phyloP scores from a whole-genome alignment of 2,888 invertebrate species.

The Agonum fuliginosum region DNA sequence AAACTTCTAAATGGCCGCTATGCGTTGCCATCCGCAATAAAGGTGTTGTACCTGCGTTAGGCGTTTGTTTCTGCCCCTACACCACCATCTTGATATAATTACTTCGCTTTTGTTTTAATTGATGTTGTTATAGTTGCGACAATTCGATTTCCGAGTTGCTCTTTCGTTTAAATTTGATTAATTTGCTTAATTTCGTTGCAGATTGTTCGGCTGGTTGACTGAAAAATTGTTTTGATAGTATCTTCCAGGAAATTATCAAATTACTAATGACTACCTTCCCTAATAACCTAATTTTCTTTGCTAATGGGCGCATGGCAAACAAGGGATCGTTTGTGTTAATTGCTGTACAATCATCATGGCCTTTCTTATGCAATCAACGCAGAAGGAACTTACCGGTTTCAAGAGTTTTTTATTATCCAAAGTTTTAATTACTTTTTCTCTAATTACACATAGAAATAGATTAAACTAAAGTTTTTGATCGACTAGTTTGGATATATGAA shows the following conservation, averaged over 20 bases:
- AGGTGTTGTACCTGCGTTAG: slow-evolving; percentile 33
- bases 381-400: background rate
- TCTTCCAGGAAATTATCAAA: slow-evolving; percentile 31
- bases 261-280: slow-evolving; percentile 39
- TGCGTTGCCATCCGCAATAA: slow-evolving; percentile 39
- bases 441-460: no score
- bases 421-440: no score
- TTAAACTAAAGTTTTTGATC: no score
- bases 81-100: slow-evolving; percentile 19
- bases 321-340: slow-evolving; percentile 24
- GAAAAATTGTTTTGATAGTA: slow-evolving; percentile 2
- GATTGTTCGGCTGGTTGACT: background rate
- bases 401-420: background rate
- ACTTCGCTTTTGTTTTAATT: slow-evolving; percentile 43
- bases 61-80: background rate
- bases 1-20: slow-evolving; percentile 50
- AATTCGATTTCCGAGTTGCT: slow-evolving; percentile 27
- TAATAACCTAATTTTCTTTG: slow-evolving; percentile 40
- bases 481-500: no score
- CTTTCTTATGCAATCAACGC: background rate
- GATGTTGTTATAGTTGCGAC: slow-evolving; percentile 27
- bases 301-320: slow-evolving; percentile 16
- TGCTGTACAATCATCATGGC: slow-evolving; percentile 6
- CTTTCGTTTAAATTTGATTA: slow-evolving; percentile 12
- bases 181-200: background rate